Conservation (phyloP, 2,888 invertebrate genomes). For the Lithophane semibrunnea region DNA sequence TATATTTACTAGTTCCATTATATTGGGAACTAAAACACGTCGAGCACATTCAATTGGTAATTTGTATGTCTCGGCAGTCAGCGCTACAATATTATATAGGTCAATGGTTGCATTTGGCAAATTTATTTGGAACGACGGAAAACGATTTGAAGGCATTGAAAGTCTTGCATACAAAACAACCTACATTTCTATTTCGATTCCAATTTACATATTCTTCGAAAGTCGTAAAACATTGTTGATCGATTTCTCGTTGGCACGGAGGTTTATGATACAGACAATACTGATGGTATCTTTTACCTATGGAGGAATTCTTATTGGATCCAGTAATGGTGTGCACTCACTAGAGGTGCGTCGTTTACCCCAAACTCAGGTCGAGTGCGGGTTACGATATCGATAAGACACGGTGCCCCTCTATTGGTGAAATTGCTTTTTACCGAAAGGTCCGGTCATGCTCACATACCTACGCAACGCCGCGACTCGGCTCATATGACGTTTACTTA, state of each 20-base stretch:
- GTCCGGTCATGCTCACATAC: slow-evolving; percentile 66
- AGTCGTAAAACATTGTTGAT: slow-evolving; percentile 33
- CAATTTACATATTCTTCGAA: slow-evolving; percentile 49
- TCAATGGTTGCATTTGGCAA: slow-evolving; percentile 57
- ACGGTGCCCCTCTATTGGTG: slow-evolving; percentile 74
- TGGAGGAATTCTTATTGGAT: slow-evolving; percentile 8
- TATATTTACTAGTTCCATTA: neutral
- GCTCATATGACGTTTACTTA: slow-evolving; percentile 58
- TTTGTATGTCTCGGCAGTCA: slow-evolving; percentile 25
- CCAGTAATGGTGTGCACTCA: slow-evolving; percentile 62
- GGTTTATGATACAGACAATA: slow-evolving; percentile 7
- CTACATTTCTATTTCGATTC: slow-evolving; percentile 48
- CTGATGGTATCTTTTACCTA: slow-evolving; percentile 3
- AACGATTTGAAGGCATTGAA: slow-evolving; percentile 54
- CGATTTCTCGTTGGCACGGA: slow-evolving; percentile 16
- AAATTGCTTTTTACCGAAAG: slow-evolving; percentile 76
- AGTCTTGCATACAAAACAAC: slow-evolving; percentile 57
- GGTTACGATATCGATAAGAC: slow-evolving; percentile 82
- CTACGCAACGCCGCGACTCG: slow-evolving; percentile 61
- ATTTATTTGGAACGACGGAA: slow-evolving; percentile 57
- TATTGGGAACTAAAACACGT: slow-evolving; percentile 5
- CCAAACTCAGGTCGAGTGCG: slow-evolving; percentile 59
- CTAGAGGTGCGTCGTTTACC: slow-evolving; percentile 73
- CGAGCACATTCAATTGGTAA: too few species aligned
- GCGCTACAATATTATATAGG: slow-evolving; percentile 27